Evolutionary conservation across 2,888 invertebrate genomes (phyloP), one percentile per base, ranked within the genome.

Genomic region (Neoascia interrupta): DNA sequence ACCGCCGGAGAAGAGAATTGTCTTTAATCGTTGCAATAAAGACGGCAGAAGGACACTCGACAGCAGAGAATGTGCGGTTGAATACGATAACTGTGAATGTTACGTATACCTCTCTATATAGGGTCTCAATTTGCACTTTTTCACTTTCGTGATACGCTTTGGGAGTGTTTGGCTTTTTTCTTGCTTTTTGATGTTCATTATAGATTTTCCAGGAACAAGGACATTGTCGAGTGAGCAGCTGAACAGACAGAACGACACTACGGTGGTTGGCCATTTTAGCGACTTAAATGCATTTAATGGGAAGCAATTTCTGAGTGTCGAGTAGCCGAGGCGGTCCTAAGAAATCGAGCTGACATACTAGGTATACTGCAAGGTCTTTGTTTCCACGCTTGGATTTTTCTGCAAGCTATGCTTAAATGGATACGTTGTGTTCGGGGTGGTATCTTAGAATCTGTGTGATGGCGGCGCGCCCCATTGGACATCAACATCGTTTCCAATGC

Each of bases 221-320:
- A 58, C 56, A 60, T 8, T 19, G 45, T 37, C 26, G 19, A 37
- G 15, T 15, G 21, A n/a, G n/a, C n/a, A n/a, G n/a, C n/a, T n/a
- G n/a, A n/a, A n/a, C n/a, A n/a, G n/a, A n/a, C n/a, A n/a, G n/a
- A n/a, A n/a, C n/a, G n/a, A n/a, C 36, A 11, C 10, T 19, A n/a
- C 4, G 41, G 15, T 36, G 56, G 36, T 47, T 54, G 54, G 66
- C 64, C 51, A 45, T 69, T 63, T 69, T 31, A 66, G 56, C 34
- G 49, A 73, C 66, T 79, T 79, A 73, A 73, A 73, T 79, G 79
- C 73, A 79, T 43, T 79, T 79, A 79, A 79, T 79, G 79, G 60
- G 49, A 51, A 72, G 72, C 79, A 79, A 72, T 79, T 73, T 73
- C 61, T 49, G 79, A 73, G 49, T 49, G 68, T 60, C 8, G 26